Evolutionary conservation across 2,113 vertebrate species (phyloP).

Genomic region (Cyphomyrus plagiostoma): DNA sequence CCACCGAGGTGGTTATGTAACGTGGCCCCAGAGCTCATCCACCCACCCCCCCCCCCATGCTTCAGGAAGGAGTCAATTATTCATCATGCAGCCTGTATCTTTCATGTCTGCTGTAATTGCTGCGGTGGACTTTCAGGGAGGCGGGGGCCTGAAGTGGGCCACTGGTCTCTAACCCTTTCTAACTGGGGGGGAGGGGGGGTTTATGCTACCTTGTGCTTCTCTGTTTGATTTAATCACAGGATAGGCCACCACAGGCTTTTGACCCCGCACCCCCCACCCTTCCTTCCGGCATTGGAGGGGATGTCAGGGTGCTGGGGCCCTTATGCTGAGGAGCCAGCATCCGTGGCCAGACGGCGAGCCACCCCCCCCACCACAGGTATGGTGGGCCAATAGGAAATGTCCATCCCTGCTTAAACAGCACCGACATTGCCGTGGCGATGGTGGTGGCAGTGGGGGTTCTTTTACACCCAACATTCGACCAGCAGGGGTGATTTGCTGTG

Average conservation of each 20-base stretch:
- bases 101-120: constrained; percentile 65
- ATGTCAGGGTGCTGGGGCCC: background rate
- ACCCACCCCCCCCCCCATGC: constrained; percentile 40
- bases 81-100: constrained; percentile 56
- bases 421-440: background rate
- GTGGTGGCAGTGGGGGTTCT: background rate
- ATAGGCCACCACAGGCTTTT: background rate
- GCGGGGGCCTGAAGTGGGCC: constrained; percentile 50
- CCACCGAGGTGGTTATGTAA: constrained; percentile 17
- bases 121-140: constrained; percentile 54
- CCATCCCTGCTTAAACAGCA: background rate
- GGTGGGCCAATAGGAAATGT: too few species aligned
- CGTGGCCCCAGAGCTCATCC: constrained; percentile 33
- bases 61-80: constrained; percentile 62
- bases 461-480: background rate
- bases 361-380: too few species aligned
- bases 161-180: constrained; percentile 36
- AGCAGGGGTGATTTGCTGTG: background rate
- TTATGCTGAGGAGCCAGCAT: background rate
- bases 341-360: background rate
- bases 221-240: background rate
- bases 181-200: background rate
- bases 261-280: background rate
- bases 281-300: background rate
- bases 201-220: background rate